Base-by-base conservation (phyloP, 2,113 vertebrate genomes). In the Cervus canadensis region DNA sequence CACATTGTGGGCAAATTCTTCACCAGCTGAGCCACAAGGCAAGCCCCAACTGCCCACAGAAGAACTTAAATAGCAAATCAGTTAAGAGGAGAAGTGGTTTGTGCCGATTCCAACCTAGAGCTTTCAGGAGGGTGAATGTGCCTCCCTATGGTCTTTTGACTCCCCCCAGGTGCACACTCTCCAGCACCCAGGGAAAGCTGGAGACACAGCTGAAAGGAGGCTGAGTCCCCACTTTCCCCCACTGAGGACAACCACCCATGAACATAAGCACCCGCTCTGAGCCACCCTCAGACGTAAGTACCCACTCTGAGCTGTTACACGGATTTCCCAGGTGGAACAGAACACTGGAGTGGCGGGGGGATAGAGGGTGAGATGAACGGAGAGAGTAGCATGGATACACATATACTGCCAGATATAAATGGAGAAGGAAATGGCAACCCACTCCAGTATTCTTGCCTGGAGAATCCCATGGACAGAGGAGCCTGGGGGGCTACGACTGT, bases 261-360 rank as follows among this genome's bases (percentile, higher is more conserved):
- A 28, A n/a, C 36, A n/a, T 21, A 54, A 89, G 14, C 10, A 91
- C 28, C 26, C 17, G 6, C 26, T 96, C 5, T 71, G 64, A 36
- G 64, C n/a, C 9, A 67, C n/a, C n/a, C n/a, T 36, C 36, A 40
- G 21, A 0, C 36, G 36, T 36, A 36, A 36, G 11, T 21, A 13
- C 11, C 21, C 71, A 13, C 21, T 43, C 21, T 74, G 36, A 25
- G 23, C 12, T 43, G 23, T 76, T 76, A 14, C 5, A 13, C 14
- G 36, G 23, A 23, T 26, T 43, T 76, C 23, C 12, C 71, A 43
- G 40, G 23, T 11, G 71, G 36, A 40, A 23, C 36, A 76, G 71
- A 43, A 2, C 6, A 43, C 12, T 71, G 6, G 23, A 76, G 36
- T 43, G 71, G 71, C 0, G 1, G 71, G 36, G 56, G 3, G 2